These are phyloP conservation scores for Palaemon carinicauda DNA, from an alignment of 1,140 invertebrate species.

Conservation along the genomic window DNA sequence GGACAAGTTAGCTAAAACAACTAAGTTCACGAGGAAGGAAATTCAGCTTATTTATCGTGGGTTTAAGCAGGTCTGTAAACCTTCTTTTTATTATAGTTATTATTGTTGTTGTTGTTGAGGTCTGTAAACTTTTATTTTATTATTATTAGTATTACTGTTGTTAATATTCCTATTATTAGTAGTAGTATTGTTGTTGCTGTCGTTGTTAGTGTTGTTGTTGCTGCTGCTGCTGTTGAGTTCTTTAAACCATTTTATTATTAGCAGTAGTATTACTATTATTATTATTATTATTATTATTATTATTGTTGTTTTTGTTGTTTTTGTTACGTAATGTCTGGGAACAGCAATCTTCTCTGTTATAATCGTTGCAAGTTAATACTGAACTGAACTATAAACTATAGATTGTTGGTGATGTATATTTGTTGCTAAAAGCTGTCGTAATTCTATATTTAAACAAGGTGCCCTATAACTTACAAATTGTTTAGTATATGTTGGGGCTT, in stretches of 20 bases:
- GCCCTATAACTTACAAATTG: too few relatives aligned
- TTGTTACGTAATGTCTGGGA: not conserved
- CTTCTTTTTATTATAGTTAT: not conserved
- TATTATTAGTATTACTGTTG: not conserved
- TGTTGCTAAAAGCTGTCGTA: too few relatives aligned
- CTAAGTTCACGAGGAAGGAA: slow-evolving; percentile 87
- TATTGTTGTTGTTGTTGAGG: too few relatives aligned
- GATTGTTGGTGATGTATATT: too few relatives aligned
- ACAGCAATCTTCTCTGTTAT: too few relatives aligned
- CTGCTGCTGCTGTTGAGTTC: too few relatives aligned
- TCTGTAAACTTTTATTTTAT: too few relatives aligned
- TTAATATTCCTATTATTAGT: not conserved
- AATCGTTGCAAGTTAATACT: too few relatives aligned
- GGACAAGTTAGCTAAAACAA: slow-evolving; percentile 74
- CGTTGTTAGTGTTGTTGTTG: not conserved
- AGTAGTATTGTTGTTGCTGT: not conserved
- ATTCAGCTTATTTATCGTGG: slow-evolving; percentile 92
- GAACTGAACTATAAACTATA: too few relatives aligned
- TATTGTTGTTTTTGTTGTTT: not conserved
- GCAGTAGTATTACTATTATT: not conserved
- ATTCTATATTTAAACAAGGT: too few relatives aligned
- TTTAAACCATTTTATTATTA: too few relatives aligned
- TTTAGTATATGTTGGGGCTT: too few relatives aligned
- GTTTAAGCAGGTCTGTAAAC: slow-evolving; percentile 82
- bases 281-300: not conserved